Evolutionary conservation across 2,113 vertebrate genomes (phyloP).

Genomic region (Quiscalus mexicanus): DNA sequence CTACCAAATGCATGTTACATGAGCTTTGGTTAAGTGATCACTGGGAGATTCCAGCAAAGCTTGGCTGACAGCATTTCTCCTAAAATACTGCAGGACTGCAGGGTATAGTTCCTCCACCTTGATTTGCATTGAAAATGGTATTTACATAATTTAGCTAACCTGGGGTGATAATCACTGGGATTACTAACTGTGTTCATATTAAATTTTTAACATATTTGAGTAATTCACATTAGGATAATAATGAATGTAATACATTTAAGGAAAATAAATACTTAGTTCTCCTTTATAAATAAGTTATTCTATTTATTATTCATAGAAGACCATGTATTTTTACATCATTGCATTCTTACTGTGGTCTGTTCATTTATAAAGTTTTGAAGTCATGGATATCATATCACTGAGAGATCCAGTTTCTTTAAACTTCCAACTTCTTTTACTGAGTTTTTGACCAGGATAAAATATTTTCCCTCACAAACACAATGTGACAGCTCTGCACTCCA

Average conservation of each 20-base stretch:
- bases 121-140: background rate
- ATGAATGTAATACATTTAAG: background rate
- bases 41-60: background rate
- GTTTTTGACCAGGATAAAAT: background rate
- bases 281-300: background rate
- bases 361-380: background rate
- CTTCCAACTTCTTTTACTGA: background rate
- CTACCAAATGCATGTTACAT: background rate
- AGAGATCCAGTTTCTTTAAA: background rate
- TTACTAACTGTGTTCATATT: background rate
- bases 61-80: background rate
- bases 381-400: background rate
- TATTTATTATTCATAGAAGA: background rate
- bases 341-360: background rate
- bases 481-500: background rate
- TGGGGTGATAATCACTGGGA: background rate
- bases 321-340: background rate
- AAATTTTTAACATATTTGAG: background rate
- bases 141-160: background rate
- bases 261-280: background rate
- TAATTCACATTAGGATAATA: background rate
- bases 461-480: background rate
- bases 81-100: fast-evolving
- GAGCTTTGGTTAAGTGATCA: background rate
- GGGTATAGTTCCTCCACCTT: background rate